Conservation (phyloP, 2,797 vertebrate species). For the Myiotriccus ornatus region DNA sequence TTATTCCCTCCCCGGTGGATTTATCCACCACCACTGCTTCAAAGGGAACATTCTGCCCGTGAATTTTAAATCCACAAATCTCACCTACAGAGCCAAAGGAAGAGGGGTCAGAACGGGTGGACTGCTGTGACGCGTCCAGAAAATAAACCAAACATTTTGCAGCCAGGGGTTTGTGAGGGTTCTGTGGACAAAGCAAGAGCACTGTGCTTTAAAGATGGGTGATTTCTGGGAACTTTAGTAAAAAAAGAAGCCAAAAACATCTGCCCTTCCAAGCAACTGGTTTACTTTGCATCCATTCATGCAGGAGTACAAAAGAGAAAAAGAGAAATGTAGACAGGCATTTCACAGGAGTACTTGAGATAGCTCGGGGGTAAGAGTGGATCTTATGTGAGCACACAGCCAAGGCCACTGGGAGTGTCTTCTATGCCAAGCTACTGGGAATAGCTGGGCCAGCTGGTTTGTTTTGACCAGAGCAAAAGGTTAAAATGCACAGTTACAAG, state of each 20-base stretch:
- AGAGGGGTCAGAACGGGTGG: not conserved
- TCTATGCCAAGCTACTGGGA: constrained; percentile 68
- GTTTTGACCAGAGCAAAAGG: constrained; percentile 75
- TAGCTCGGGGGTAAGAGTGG: constrained; percentile 74
- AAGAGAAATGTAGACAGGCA: constrained; percentile 88
- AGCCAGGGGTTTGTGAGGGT: constrained; percentile 89
- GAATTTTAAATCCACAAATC: constrained; percentile 98
- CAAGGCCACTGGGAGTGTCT: constrained; percentile 67
- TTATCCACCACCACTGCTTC: constrained; percentile 97
- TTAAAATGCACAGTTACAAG: constrained; percentile 75
- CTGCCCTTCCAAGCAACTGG: constrained; percentile 92
- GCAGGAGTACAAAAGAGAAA: constrained; percentile 87
- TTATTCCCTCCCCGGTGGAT: constrained; percentile 93
- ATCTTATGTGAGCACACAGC: constrained; percentile 73
- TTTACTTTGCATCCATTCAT: constrained; percentile 97
- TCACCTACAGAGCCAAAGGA: constrained; percentile 86
- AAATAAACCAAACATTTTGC: constrained; percentile 80
- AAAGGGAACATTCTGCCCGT: constrained; percentile 94
- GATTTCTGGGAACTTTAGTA: constrained; percentile 83
- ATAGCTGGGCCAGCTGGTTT: constrained; percentile 65
- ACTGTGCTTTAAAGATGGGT: constrained; percentile 82
- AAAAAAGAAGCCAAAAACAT: constrained; percentile 78
- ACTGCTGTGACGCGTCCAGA: fast-evolving
- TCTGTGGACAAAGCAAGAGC: constrained; percentile 90
- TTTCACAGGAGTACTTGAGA: constrained; percentile 94